Percentiles rank a stretch among this genome's conserved stretches.
phyloP scores from a whole-genome alignment of 2,888 invertebrate genomes.

The Spodoptera exigua region DNA sequence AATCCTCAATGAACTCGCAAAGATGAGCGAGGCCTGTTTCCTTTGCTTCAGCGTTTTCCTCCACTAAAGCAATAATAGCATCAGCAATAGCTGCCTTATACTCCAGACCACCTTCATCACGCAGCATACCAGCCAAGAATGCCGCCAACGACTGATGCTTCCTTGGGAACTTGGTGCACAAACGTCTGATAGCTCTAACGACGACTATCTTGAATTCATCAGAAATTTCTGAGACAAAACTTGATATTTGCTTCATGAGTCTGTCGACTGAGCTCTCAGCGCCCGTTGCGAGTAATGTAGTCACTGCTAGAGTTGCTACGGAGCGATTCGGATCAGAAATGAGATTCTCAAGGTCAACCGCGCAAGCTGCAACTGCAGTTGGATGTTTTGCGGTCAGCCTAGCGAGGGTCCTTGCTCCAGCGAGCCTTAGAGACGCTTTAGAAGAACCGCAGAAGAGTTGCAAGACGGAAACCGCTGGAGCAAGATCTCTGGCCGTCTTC shows the following conservation, averaged over 20 bases:
- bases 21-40: slow-evolving; percentile 98
- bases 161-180: slow-evolving; percentile 98
- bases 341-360: slow-evolving; percentile 98
- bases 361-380: slow-evolving; percentile 98
- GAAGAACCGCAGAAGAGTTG: slow-evolving; percentile 99
- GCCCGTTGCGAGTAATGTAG: slow-evolving; percentile 99
- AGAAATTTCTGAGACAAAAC: slow-evolving; percentile 99
- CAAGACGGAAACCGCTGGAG: slow-evolving; percentile 98
- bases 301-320: slow-evolving; percentile 99
- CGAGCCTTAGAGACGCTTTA: slow-evolving; percentile 98
- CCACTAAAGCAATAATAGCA: slow-evolving; percentile 98
- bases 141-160: slow-evolving; percentile 99
- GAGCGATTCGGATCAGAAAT: slow-evolving; percentile 99
- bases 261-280: slow-evolving; percentile 99
- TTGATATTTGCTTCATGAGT: slow-evolving; percentile 99
- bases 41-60: slow-evolving; percentile 99
- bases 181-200: slow-evolving; percentile 96
- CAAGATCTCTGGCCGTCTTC: slow-evolving; percentile 95
- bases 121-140: slow-evolving; percentile 98
- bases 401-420: slow-evolving; percentile 99
- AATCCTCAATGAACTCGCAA: slow-evolving; percentile 99
- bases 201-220: slow-evolving; percentile 99
- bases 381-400: slow-evolving; percentile 99
- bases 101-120: slow-evolving; percentile 98
- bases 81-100: slow-evolving; percentile 99